These are phyloP conservation scores for Plusia festucae DNA, from an alignment of 2,888 invertebrate genomes.

Conservation along the genomic window DNA sequence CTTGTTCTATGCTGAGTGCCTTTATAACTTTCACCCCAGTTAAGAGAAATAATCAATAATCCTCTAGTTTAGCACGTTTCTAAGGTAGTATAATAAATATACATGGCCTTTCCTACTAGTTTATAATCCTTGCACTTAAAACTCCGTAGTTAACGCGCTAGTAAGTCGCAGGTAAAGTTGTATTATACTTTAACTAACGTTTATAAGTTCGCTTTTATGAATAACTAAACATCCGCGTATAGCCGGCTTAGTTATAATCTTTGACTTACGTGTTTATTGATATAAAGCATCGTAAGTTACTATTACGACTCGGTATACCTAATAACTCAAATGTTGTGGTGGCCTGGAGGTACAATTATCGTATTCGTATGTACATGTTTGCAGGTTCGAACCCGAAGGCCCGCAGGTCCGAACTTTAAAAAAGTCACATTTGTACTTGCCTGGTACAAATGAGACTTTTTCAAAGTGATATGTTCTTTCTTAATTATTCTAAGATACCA, in stretches of 20 bases:
- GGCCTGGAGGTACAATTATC: no score
- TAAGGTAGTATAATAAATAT: not conserved
- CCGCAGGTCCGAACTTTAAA: no score
- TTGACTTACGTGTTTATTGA: conserved; percentile 17
- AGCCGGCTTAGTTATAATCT: conserved; percentile 22
- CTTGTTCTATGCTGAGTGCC: conserved; percentile 1
- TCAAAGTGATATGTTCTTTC: no score
- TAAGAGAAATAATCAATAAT: not conserved
- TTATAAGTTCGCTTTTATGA: conserved; percentile 58
- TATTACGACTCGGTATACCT: no score
- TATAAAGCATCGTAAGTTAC: not conserved
- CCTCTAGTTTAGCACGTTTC: not conserved
- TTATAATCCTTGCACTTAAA: conserved; percentile 45
- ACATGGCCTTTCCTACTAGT: conserved; percentile 6
- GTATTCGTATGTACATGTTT: no score
- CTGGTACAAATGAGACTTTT: no score
- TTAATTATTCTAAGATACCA: no score
- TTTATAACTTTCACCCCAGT: not conserved
- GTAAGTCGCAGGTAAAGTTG: conserved; percentile 49
- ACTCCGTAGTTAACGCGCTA: conserved; percentile 35
- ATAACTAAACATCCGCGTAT: conserved; percentile 39
- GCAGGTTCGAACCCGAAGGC: no score
- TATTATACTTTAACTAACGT: conserved; percentile 48
- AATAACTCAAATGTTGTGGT: no score
- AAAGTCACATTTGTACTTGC: no score